phyloP scores from a whole-genome alignment of 2,888 invertebrate species.

The Scaptomyza parva region DNA sequence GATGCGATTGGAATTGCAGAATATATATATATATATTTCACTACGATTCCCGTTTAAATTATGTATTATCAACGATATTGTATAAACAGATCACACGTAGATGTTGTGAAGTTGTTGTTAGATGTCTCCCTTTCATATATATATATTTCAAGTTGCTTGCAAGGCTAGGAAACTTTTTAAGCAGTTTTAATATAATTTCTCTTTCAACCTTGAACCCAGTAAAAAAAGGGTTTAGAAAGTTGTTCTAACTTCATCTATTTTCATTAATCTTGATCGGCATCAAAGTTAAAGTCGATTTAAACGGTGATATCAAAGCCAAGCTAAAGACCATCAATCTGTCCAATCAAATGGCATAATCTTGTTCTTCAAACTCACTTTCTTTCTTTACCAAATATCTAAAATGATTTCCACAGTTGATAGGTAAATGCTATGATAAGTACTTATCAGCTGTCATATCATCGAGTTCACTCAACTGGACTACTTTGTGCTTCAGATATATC shows the following conservation, averaged over 20 bases:
- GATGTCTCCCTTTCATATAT: too few relatives aligned
- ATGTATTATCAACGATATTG: background rate
- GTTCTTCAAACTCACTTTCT: background rate
- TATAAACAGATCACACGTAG: background rate
- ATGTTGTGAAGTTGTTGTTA: too few relatives aligned
- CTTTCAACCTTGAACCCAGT: too few relatives aligned
- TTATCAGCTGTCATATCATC: background rate
- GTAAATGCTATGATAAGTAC: background rate
- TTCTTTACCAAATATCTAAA: background rate
- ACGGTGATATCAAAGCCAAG: too few relatives aligned
- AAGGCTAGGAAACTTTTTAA: too few relatives aligned
- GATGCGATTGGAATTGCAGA: background rate
- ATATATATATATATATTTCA: background rate
- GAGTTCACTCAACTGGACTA: background rate
- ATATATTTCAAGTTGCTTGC: too few relatives aligned
- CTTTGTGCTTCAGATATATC: background rate
- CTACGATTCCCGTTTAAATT: background rate
- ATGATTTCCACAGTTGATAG: background rate
- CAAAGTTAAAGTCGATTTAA: background rate
- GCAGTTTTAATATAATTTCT: too few relatives aligned
- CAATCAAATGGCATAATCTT: background rate
- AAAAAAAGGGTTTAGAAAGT: background rate
- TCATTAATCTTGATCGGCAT: background rate
- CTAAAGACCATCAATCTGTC: too few relatives aligned
- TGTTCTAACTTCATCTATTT: background rate